Evolutionary conservation across 2,888 invertebrate species (phyloP).

Genomic region (Cantharis nigra): DNA sequence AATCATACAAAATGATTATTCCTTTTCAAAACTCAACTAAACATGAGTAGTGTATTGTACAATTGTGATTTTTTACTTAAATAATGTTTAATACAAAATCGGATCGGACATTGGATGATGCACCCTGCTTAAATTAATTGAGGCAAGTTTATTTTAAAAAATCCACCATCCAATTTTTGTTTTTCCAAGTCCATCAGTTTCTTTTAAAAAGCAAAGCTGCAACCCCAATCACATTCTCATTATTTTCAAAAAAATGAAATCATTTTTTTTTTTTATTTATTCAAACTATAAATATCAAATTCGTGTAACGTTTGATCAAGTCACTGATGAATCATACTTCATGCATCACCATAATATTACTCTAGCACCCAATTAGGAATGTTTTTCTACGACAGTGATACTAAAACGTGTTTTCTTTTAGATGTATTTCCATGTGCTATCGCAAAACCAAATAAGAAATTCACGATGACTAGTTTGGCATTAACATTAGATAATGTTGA

Average conservation of each 20-base stretch:
- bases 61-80: neutral
- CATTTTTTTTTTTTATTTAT: neutral
- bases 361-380: neutral
- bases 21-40: neutral
- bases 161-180: neutral
- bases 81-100: constrained; percentile 2
- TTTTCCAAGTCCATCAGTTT: neutral
- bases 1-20: neutral
- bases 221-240: neutral
- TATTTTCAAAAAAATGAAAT: neutral
- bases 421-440: constrained; percentile 26
- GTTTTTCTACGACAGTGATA: neutral
- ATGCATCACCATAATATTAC: neutral
- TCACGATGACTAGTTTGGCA: constrained; percentile 57
- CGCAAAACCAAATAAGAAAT: constrained; percentile 22
- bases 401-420: constrained; percentile 9
- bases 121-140: neutral
- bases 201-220: neutral
- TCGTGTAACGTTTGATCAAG: neutral
- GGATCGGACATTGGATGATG: neutral
- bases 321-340: constrained; percentile 9
- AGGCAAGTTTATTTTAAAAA: neutral
- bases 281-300: neutral
- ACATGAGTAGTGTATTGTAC: neutral
- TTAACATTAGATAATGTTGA: constrained; percentile 56